Conservation (phyloP, 2,888 invertebrate species). For the Napeogenes inachia region DNA sequence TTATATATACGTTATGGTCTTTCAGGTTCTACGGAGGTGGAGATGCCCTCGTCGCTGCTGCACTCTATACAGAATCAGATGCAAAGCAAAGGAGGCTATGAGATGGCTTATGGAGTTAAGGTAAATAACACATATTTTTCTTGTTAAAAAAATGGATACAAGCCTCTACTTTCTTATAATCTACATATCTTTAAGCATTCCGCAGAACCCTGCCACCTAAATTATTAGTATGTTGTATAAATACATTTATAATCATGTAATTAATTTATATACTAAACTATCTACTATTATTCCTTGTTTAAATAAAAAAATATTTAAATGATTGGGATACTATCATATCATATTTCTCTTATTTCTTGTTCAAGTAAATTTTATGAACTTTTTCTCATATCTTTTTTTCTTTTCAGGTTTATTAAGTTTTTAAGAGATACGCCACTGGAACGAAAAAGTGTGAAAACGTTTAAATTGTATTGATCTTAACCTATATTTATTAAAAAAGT, state of each 20-base stretch:
- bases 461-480: constrained; percentile 46
- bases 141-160: background rate
- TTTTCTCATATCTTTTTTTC: constrained; percentile 8
- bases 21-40: constrained; percentile 90
- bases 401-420: constrained; percentile 56
- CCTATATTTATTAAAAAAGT: constrained; percentile 58
- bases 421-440: constrained; percentile 45
- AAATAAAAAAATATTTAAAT: too few species aligned
- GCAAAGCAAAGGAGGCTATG: constrained; percentile 97
- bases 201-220: too few species aligned
- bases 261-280: too few species aligned
- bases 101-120: constrained; percentile 82
- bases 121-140: constrained; percentile 44
- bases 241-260: too few species aligned
- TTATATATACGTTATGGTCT: constrained; percentile 24
- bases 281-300: too few species aligned
- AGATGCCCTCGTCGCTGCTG: constrained; percentile 88
- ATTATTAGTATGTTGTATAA: too few species aligned
- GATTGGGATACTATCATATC: too few species aligned
- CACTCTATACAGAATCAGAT: constrained; percentile 94
- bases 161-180: too few species aligned
- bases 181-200: too few species aligned
- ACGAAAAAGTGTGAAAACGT: constrained; percentile 47
- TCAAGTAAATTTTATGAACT: too few species aligned
- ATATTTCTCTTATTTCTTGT: too few species aligned